These are phyloP conservation scores for Holcopasites calliopsidis DNA, from an alignment of 1,140 invertebrate species.

Conservation along the genomic window DNA sequence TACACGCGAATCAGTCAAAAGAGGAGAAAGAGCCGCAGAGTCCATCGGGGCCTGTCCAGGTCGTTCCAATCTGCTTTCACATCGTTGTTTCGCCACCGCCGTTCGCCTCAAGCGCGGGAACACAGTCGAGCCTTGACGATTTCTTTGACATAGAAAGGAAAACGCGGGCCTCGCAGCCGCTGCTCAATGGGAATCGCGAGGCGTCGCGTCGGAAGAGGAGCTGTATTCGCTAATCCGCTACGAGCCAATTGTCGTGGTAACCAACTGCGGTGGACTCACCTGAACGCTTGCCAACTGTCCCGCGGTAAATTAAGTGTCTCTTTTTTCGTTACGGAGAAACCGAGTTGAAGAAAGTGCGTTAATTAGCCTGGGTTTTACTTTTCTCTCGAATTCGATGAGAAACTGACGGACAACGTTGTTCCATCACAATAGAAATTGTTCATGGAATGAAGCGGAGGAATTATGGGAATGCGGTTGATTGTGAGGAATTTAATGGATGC, in stretches of 20 bases:
- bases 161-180: constrained; percentile 22
- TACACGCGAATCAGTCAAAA: constrained; percentile 32
- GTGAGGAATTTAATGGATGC: background rate
- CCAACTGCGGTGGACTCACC: background rate
- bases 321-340: background rate
- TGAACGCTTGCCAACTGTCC: background rate
- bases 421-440: background rate
- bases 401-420: too few species aligned
- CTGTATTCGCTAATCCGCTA: too few species aligned
- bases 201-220: background rate
- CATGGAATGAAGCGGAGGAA: too few species aligned
- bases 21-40: constrained; percentile 34
- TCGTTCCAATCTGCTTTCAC: constrained; percentile 69
- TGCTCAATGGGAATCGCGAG: constrained; percentile 21
- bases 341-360: constrained; percentile 40
- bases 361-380: constrained; percentile 1
- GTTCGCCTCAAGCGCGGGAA: constrained; percentile 56
- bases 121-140: constrained; percentile 55
- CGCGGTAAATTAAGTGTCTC: constrained; percentile 11
- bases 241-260: background rate
- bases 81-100: constrained; percentile 63
- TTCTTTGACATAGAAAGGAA: constrained; percentile 72
- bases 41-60: constrained; percentile 41
- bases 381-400: background rate
- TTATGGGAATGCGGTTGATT: background rate